Evolutionary conservation across 2,888 invertebrate genomes (phyloP).

Genomic region (Catonia carolina): DNA sequence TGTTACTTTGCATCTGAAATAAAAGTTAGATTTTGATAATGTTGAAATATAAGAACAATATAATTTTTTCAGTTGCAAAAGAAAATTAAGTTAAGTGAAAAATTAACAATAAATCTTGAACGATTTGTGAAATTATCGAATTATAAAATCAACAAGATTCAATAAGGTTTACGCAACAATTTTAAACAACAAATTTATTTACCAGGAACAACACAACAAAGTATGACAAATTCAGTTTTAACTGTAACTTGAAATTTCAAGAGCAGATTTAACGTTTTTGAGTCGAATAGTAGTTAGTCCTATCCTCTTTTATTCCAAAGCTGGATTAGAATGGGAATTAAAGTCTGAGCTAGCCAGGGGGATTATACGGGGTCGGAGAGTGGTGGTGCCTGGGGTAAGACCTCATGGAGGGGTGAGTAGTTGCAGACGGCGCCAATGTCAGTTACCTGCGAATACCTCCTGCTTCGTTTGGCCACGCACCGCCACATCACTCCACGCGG

Average conservation of each 20-base stretch:
- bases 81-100: no score
- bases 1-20: no score
- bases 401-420: constrained; percentile 1
- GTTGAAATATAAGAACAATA: no score
- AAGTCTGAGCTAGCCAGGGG: constrained; percentile 25
- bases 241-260: background rate
- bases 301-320: constrained; percentile 27
- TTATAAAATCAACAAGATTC: no score
- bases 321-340: constrained; percentile 27
- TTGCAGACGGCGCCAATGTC: constrained; percentile 16
- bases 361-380: constrained; percentile 12
- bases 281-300: constrained; percentile 12
- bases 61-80: no score
- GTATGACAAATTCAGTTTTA: no score
- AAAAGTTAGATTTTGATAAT: no score
- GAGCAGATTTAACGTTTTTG: constrained; percentile 13
- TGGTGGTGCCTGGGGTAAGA: constrained; percentile 16
- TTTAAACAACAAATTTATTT: no score
- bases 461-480: constrained; percentile 11
- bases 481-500: background rate
- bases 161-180: no score
- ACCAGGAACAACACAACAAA: no score
- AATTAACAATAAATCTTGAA: no score
- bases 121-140: no score
- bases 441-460: constrained; percentile 20